phyloP scores from a whole-genome alignment of 2,797 vertebrate species.

The Sebastes goodei region DNA sequence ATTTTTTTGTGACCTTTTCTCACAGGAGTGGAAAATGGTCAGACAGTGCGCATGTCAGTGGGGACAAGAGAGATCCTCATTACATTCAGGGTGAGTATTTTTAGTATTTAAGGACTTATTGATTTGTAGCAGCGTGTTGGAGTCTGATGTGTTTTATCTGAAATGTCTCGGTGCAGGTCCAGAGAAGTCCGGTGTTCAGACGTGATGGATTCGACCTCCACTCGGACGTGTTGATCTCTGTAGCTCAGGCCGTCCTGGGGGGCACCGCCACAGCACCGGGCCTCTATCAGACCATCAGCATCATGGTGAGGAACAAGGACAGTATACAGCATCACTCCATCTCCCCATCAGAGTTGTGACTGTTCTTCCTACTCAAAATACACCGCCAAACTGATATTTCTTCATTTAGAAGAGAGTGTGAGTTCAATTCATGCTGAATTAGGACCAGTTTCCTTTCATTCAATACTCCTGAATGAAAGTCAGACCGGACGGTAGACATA shows the following conservation, averaged over 20 bases:
- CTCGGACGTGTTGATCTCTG: constrained; percentile 88
- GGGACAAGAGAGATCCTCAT: constrained; percentile 91
- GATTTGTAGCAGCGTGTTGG: too few relatives aligned
- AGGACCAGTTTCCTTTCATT: background rate
- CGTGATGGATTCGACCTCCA: constrained; percentile 91
- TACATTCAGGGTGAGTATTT: constrained; percentile 88
- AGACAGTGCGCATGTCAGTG: constrained; percentile 91
- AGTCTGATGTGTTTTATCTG: background rate
- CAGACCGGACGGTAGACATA: fast-evolving
- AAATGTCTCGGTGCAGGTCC: constrained; percentile 83
- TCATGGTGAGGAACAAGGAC: constrained; percentile 37
- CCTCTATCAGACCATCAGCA: constrained; percentile 87
- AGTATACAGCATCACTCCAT: too few relatives aligned
- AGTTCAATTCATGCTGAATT: too few relatives aligned
- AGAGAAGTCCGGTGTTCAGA: constrained; percentile 90
- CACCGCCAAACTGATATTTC: too few relatives aligned
- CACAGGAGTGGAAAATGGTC: constrained; percentile 92
- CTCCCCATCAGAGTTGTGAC: too few relatives aligned
- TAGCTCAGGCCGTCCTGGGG: constrained; percentile 94
- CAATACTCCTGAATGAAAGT: background rate
- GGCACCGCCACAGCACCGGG: constrained; percentile 89
- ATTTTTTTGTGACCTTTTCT: background rate
- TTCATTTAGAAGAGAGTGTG: too few relatives aligned
- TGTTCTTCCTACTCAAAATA: too few relatives aligned
- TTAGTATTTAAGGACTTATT: background rate